phyloP scores from a whole-genome alignment of 2,797 vertebrate species.

The Danio jaintianensis region DNA sequence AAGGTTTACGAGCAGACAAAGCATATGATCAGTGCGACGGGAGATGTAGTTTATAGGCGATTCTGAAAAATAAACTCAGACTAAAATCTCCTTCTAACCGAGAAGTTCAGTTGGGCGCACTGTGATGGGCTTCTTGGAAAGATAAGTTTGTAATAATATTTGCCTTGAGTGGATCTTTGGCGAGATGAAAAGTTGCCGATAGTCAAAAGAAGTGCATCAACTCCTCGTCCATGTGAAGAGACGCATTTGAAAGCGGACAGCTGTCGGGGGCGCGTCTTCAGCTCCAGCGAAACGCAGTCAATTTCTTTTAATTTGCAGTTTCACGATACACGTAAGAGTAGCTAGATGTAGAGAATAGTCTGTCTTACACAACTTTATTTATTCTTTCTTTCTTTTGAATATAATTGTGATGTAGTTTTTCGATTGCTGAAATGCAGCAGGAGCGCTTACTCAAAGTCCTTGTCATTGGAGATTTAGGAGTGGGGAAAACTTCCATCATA shows the following conservation, averaged over 20 bases:
- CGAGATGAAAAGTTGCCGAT: slow-evolving; percentile 3
- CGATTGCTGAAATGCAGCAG: slow-evolving; percentile 67
- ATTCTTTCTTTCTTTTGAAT: not conserved
- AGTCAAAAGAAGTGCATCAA: not conserved
- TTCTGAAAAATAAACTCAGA: not conserved
- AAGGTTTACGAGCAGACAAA: slow-evolving; percentile 25
- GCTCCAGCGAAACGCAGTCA: not conserved
- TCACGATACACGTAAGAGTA: not conserved
- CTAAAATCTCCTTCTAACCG: not conserved
- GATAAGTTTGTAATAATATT: not conserved
- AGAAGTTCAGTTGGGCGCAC: not conserved
- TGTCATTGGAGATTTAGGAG: slow-evolving; percentile 82
- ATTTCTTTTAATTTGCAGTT: not conserved
- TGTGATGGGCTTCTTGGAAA: not conserved
- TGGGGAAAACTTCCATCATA: slow-evolving; percentile 83
- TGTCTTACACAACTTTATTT: not conserved
- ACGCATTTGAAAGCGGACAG: not conserved
- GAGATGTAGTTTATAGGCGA: slow-evolving; percentile 46
- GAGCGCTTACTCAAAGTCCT: slow-evolving; percentile 81
- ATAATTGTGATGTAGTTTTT: not conserved
- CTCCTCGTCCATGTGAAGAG: slow-evolving; percentile 8
- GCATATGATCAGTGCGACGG: not conserved
- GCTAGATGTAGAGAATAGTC: not conserved
- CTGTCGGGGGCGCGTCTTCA: not conserved
- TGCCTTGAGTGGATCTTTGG: not conserved